A percentile compares a stretch with the other conserved stretches of the same genome.
Evolutionary conservation across 2,797 vertebrate genomes (phyloP).

Genomic region (Limnodromus scolopaceus): DNA sequence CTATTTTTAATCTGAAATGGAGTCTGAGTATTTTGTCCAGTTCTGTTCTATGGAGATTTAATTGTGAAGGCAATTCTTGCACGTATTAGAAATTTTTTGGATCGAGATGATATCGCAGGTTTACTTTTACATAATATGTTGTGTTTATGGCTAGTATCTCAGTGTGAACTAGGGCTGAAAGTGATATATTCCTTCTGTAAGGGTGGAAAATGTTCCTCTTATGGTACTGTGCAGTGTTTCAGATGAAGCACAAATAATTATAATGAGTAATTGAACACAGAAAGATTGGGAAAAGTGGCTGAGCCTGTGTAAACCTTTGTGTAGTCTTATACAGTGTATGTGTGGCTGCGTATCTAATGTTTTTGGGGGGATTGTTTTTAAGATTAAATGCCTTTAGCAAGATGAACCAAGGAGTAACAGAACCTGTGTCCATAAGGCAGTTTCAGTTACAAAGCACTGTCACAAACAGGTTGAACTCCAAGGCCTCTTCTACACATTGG

Average conservation of each 20-base stretch:
- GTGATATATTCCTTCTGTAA: neutral
- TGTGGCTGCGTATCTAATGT: neutral
- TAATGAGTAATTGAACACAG: neutral
- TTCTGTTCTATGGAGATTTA: neutral
- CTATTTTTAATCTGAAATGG: neutral
- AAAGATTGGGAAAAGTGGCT: neutral
- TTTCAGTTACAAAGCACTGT: neutral
- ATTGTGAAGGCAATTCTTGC: neutral
- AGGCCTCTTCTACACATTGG: neutral
- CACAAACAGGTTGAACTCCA: neutral
- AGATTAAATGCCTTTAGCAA: neutral
- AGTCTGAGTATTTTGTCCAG: neutral
- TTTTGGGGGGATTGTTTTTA: neutral
- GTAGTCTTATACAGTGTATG: neutral
- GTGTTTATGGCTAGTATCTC: neutral
- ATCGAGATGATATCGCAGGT: neutral
- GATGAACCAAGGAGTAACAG: neutral
- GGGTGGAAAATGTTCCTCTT: neutral
- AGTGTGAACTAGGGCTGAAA: neutral
- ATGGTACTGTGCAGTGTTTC: neutral
- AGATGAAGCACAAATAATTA: neutral
- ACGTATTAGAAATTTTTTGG: neutral
- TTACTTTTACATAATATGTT: neutral
- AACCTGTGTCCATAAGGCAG: neutral
- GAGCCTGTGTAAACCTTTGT: neutral